Evolutionary conservation across 1,140 invertebrate genomes (phyloP), one percentile per base, ranked within the genome.

Genomic region (Bombus waltoni): DNA sequence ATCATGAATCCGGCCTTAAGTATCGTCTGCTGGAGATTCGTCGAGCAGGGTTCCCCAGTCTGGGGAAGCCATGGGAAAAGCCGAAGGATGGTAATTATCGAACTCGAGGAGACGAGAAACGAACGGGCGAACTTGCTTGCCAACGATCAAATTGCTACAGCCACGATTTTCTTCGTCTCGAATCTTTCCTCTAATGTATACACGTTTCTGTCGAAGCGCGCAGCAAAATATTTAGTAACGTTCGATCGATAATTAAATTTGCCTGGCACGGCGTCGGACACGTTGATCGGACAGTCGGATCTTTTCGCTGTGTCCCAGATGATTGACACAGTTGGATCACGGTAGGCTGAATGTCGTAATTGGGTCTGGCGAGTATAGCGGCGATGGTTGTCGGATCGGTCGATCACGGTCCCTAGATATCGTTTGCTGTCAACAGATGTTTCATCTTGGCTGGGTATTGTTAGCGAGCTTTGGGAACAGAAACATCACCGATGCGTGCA

Each of bases 401-500:
- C 35, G 81, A 47, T 47, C 57, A 62, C 32, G 38, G 57, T 47
- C 59, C 81, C 57, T 42, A 18, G 81, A 62, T 65, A 82, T 82
- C 81, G 71, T 28, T 32, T 4, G 5, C 75, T 75, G 81, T 82
- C 81, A 65, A 82, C 81, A 75, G 71, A 82, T 82, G 81, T 75
- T 47, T 40, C 53, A 44, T 22, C 44, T 32, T 32, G 66, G 38
- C 44, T 35, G n/a, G 15, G 32, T 35, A 74, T 74, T 82, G 81
- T 82, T 75, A 66, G 81, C 42, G 38, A 82, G 66, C 40, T 75
- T 82, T 2, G 47, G 28, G 11, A 59, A 81, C 68, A 42, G 53
- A 42, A 32, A 62, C 25, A 72, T 65, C 81, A 65, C 8, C 25
- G 15, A 28, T 3, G 18, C 11, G 53, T 73, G 3, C 25, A 73